A percentile compares a stretch with the other conserved stretches of the same genome.
Conservation (phyloP, 2,888 invertebrate species). For the Cordilura impudica region DNA sequence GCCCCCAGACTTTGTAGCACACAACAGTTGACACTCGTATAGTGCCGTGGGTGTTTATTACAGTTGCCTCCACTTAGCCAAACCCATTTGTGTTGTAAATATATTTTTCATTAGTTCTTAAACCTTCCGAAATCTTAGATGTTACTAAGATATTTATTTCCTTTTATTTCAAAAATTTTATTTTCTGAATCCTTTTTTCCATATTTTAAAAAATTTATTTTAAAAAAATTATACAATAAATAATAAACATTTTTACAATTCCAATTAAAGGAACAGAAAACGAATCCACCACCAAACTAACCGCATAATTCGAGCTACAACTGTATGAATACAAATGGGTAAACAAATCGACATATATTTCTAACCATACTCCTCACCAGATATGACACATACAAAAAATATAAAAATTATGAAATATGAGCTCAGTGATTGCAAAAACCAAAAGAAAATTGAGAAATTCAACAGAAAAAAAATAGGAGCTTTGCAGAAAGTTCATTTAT, state of each 20-base stretch:
- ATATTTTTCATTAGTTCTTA: too few relatives aligned
- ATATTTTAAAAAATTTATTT: too few relatives aligned
- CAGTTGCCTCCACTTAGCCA: too few relatives aligned
- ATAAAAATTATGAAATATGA: conserved; percentile 65
- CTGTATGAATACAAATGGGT: neutral
- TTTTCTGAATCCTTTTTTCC: too few relatives aligned
- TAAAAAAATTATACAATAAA: too few relatives aligned
- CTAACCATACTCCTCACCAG: conserved; percentile 5
- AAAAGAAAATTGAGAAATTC: conserved; percentile 57
- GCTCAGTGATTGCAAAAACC: conserved; percentile 62
- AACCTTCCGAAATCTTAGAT: too few relatives aligned
- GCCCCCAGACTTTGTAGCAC: conserved; percentile 4
- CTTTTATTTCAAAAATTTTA: too few relatives aligned
- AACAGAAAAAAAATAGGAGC: conserved; percentile 45
- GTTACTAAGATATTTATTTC: too few relatives aligned
- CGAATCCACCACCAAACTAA: neutral
- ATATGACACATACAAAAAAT: conserved; percentile 52
- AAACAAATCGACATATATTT: neutral
- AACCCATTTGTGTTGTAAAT: too few relatives aligned
- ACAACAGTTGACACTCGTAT: neutral
- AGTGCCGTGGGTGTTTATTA: neutral
- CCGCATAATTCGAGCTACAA: neutral
- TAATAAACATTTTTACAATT: too few relatives aligned
- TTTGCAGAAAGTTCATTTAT: conserved; percentile 53
- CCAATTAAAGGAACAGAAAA: neutral